Percentiles rank a stretch among this genome's conserved stretches.
Evolutionary conservation across 2,888 invertebrate species (phyloP).

Genomic region (Hylaea fasciaria): DNA sequence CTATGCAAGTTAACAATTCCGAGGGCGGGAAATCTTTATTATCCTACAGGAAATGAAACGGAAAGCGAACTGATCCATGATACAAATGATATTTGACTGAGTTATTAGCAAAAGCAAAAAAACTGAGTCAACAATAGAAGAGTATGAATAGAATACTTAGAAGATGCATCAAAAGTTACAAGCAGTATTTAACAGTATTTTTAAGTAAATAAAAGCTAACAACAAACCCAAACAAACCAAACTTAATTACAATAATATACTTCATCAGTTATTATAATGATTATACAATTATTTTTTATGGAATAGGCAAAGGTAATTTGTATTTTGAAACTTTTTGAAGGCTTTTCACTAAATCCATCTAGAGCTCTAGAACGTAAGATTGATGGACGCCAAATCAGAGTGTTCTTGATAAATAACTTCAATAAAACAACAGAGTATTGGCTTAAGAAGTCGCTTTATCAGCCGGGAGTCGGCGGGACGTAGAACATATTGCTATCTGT

Average conservation of each 20-base stretch:
- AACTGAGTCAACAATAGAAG: too few species aligned
- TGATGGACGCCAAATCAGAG: slow-evolving; percentile 17
- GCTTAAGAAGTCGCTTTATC: slow-evolving; percentile 68
- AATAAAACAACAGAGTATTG: slow-evolving; percentile 70
- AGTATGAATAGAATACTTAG: neutral
- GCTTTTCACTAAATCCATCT: too few species aligned
- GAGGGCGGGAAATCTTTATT: slow-evolving; percentile 33
- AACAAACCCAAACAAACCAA: neutral
- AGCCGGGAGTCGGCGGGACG: slow-evolving; percentile 53
- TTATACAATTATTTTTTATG: too few species aligned
- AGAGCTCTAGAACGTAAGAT: slow-evolving; percentile 6
- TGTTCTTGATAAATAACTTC: slow-evolving; percentile 56
- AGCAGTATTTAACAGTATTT: too few species aligned
- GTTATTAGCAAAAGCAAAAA: neutral
- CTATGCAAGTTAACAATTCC: too few species aligned
- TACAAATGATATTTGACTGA: slow-evolving; percentile 12
- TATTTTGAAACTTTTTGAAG: too few species aligned
- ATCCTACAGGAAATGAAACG: slow-evolving; percentile 60
- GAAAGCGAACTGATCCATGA: slow-evolving; percentile 43
- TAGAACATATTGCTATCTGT: slow-evolving; percentile 46
- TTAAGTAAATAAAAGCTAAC: too few species aligned
- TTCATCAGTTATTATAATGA: too few species aligned
- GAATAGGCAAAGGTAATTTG: too few species aligned
- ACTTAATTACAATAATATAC: too few species aligned
- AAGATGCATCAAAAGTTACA: too few species aligned